Percentiles rank a stretch among this genome's conserved stretches.
Evolutionary conservation across 2,797 vertebrate genomes (phyloP).

Genomic region (Tolypeutes matacus): DNA sequence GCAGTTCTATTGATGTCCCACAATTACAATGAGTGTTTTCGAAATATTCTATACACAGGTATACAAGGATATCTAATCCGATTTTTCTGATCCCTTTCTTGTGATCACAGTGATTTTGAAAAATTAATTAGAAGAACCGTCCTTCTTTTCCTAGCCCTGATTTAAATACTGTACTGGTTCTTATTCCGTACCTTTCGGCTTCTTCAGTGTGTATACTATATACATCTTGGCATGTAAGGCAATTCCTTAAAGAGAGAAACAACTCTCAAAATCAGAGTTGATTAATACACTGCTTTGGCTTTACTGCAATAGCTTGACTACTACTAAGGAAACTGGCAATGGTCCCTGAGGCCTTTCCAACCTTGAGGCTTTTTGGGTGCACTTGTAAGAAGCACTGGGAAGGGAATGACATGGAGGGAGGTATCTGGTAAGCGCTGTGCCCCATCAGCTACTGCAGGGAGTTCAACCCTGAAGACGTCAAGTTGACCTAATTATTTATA

Average conservation of each 20-base stretch:
- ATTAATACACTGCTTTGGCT: neutral
- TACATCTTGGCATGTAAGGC: neutral
- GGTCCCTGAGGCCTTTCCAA: neutral
- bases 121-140: constrained; percentile 68
- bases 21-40: constrained; percentile 69
- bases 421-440: neutral
- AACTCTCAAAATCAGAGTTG: constrained; percentile 63
- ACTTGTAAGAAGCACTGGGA: neutral
- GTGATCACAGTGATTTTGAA: constrained; percentile 68
- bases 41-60: constrained; percentile 49
- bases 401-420: neutral
- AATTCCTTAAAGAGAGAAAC: constrained; percentile 55
- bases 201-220: neutral
- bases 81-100: constrained; percentile 67
- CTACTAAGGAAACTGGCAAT: neutral
- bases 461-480: neutral
- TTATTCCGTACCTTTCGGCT: neutral
- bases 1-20: neutral
- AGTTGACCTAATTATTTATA: constrained; percentile 23
- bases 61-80: constrained; percentile 9
- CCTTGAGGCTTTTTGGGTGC: neutral
- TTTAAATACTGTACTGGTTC: constrained; percentile 45
- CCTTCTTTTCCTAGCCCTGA: constrained; percentile 10
- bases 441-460: neutral
- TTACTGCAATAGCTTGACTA: neutral